Conservation (phyloP, 2,113 vertebrate genomes). For the human (Homo sapiens) region DNA sequence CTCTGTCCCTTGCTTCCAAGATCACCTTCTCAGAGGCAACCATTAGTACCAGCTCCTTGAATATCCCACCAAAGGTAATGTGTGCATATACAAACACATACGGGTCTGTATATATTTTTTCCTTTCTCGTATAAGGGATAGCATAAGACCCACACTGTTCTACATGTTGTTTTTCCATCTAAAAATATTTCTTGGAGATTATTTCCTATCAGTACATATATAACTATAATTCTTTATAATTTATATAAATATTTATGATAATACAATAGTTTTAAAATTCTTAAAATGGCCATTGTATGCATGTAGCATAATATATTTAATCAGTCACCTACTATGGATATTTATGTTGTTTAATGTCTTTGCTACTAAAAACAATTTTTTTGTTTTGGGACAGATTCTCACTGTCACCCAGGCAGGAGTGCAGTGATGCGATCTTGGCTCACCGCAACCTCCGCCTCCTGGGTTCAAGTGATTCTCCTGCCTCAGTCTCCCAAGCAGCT, state of each 20-base stretch:
- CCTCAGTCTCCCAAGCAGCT: too few species aligned
- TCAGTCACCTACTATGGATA: not conserved
- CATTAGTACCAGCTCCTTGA: not conserved
- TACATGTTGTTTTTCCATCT: not conserved
- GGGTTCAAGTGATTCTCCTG: too few species aligned
- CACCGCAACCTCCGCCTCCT: too few species aligned
- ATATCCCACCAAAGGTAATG: not conserved
- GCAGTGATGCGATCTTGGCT: too few species aligned
- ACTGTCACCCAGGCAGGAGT: too few species aligned
- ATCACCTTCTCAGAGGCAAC: not conserved
- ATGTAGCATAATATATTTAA: not conserved
- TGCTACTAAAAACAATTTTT: not conserved
- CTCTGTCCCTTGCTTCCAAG: not conserved
- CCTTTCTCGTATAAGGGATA: not conserved
- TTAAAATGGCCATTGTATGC: not conserved
- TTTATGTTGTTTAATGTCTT: not conserved
- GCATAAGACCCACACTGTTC: not conserved
- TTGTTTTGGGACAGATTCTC: too few species aligned
- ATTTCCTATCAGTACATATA: not conserved
- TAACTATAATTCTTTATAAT: not conserved
- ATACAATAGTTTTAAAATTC: not conserved
- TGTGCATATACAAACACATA: not conserved
- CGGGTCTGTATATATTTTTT: not conserved
- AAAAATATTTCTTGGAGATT: slow-evolving; percentile 26
- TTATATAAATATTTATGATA: not conserved